phyloP scores from a whole-genome alignment of 1,140 invertebrate genomes.

The Trichonephila clavipes region DNA sequence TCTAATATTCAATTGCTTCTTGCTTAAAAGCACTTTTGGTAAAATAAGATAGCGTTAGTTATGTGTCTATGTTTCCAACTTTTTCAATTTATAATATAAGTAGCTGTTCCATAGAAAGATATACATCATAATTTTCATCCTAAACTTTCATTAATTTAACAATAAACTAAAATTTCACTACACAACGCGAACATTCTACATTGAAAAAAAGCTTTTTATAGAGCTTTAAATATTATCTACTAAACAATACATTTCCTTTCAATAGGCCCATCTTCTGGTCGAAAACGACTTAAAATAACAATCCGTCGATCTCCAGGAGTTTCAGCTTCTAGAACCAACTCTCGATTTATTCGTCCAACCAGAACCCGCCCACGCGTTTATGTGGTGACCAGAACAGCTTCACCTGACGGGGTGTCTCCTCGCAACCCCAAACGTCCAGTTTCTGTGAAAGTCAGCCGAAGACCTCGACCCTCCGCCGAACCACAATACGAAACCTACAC shows the following conservation, averaged over 20 bases:
- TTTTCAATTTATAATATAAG: too few relatives aligned
- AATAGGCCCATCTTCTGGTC: background rate
- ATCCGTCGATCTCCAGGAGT: slow-evolving; percentile 68
- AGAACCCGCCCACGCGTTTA: slow-evolving; percentile 76
- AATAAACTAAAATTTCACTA: too few relatives aligned
- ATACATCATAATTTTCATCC: too few relatives aligned
- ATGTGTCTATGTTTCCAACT: too few relatives aligned
- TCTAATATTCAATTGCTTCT: too few relatives aligned
- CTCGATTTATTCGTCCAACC: slow-evolving; percentile 47
- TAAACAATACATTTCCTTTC: background rate
- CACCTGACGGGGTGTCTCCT: slow-evolving; percentile 11
- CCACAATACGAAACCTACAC: slow-evolving; percentile 69
- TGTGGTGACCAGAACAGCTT: slow-evolving; percentile 77
- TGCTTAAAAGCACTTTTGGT: too few relatives aligned
- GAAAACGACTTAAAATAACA: slow-evolving; percentile 70
- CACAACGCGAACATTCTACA: too few relatives aligned
- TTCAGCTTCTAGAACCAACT: slow-evolving; percentile 19
- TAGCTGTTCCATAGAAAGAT: too few relatives aligned
- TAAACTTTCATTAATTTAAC: too few relatives aligned
- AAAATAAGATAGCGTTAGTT: too few relatives aligned
- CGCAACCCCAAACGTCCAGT: slow-evolving; percentile 51
- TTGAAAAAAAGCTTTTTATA: too few relatives aligned
- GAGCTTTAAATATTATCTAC: background rate
- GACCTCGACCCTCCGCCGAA: slow-evolving; percentile 32
- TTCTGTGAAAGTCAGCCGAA: slow-evolving; percentile 68